phyloP scores from a whole-genome alignment of 2,888 invertebrate species.

The Synanthedon vespiformis region DNA sequence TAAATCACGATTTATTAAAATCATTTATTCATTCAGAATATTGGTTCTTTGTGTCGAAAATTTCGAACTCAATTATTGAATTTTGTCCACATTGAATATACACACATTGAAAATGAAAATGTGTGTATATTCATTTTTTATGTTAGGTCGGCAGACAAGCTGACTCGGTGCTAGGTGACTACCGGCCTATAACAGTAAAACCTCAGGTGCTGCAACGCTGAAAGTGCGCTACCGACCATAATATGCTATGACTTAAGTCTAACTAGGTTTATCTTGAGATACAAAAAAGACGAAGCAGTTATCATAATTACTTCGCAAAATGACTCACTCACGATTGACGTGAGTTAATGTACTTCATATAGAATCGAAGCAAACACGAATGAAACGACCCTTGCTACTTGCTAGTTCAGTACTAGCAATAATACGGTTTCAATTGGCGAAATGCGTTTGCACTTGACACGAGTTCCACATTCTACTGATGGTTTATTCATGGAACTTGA shows the following conservation, averaged over 20 bases:
- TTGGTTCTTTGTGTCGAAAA: not conserved
- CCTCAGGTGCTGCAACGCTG: too few relatives aligned
- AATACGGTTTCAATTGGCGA: constrained; percentile 25
- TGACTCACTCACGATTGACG: not conserved
- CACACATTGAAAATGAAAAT: too few relatives aligned
- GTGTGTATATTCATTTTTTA: too few relatives aligned
- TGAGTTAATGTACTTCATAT: not conserved
- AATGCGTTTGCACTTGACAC: constrained; percentile 40
- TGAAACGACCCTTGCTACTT: constrained; percentile 2
- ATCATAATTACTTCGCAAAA: too few relatives aligned
- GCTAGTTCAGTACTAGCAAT: constrained; percentile 17
- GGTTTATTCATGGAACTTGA: constrained; percentile 43
- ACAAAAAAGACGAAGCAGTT: too few relatives aligned
- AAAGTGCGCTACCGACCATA: too few relatives aligned
- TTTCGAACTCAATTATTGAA: not conserved
- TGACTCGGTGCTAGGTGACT: too few relatives aligned
- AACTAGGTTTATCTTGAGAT: too few relatives aligned
- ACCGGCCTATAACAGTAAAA: too few relatives aligned
- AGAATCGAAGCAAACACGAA: not conserved
- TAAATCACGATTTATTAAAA: constrained; percentile 1
- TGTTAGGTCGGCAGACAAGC: too few relatives aligned
- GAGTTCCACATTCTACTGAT: constrained; percentile 46
- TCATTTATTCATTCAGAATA: not conserved
- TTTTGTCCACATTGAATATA: too few relatives aligned
- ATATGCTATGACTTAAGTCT: too few relatives aligned